A percentile compares a stretch with the other conserved stretches of the same genome.
Conservation (phyloP, 2,888 invertebrate genomes). For the Lasioglossum leucozonium region DNA sequence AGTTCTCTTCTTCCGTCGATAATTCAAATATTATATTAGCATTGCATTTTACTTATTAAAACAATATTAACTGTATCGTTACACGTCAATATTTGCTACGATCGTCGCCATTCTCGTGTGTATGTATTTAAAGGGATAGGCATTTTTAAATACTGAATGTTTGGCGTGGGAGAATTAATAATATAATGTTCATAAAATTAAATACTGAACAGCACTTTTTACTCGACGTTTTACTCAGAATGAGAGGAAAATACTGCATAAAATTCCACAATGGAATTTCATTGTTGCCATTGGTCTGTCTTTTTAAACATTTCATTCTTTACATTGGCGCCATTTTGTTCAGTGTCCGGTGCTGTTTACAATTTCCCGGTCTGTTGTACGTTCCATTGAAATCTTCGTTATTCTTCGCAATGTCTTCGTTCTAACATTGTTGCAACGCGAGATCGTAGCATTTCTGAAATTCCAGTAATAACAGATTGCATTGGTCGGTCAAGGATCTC, state of each 20-base stretch:
- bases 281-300: not conserved
- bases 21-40: not conserved
- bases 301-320: not conserved
- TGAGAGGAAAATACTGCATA: not conserved
- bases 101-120: not conserved
- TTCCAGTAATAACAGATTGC: slow-evolving; percentile 19
- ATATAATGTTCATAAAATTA: not conserved
- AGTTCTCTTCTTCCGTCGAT: not conserved
- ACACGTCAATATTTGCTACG: not conserved
- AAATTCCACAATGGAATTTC: not conserved
- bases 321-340: not conserved
- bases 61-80: not conserved
- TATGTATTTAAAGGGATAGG: not conserved
- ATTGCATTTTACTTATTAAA: not conserved
- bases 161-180: not conserved
- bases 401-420: not conserved
- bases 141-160: not conserved
- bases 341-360: not conserved
- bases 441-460: not conserved
- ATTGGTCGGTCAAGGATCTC: slow-evolving; percentile 9
- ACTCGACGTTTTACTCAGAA: not conserved
- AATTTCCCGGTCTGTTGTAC: not conserved
- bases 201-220: not conserved
- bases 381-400: not conserved
- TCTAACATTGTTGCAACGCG: not conserved